phyloP scores from a whole-genome alignment of 2,797 vertebrate species.

The Hirundo rustica region DNA sequence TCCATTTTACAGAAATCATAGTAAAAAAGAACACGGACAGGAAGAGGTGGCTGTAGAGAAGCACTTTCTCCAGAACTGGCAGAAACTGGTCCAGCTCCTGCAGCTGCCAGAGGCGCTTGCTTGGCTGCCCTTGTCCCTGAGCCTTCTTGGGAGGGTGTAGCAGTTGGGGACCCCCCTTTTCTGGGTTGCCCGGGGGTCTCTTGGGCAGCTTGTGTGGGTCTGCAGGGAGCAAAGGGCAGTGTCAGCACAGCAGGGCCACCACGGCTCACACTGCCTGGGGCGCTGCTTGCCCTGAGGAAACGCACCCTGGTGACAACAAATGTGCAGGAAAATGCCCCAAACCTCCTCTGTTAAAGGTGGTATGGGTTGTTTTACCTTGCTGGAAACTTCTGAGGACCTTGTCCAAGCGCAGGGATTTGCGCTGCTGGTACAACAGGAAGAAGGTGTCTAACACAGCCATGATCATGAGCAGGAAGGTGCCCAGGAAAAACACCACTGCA shows the following conservation, averaged over 20 bases:
- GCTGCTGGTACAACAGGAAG: conserved; percentile 74
- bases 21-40: conserved; percentile 15
- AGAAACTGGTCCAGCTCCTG: not conserved
- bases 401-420: conserved; percentile 2
- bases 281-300: not conserved
- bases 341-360: fast-evolving
- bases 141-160: not conserved
- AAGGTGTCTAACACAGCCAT: conserved; percentile 81
- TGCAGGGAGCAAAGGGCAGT: not conserved
- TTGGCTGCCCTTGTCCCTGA: not conserved
- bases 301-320: not conserved
- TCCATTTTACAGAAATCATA: conserved; percentile 31
- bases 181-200: fast-evolving
- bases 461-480: conserved; percentile 81
- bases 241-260: fast-evolving
- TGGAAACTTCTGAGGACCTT: not conserved
- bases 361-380: not conserved
- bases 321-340: not conserved
- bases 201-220: fast-evolving
- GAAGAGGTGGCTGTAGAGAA: conserved; percentile 43
- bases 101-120: not conserved
- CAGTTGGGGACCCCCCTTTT: not conserved
- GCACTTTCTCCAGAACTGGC: conserved; percentile 28
- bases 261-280: fast-evolving
- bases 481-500: conserved; percentile 81